A percentile compares a stretch with the other conserved stretches of the same genome.
These are phyloP conservation scores for Ceratothoa steindachneri DNA, from an alignment of 2,888 invertebrate genomes.

Conservation along the genomic window DNA sequence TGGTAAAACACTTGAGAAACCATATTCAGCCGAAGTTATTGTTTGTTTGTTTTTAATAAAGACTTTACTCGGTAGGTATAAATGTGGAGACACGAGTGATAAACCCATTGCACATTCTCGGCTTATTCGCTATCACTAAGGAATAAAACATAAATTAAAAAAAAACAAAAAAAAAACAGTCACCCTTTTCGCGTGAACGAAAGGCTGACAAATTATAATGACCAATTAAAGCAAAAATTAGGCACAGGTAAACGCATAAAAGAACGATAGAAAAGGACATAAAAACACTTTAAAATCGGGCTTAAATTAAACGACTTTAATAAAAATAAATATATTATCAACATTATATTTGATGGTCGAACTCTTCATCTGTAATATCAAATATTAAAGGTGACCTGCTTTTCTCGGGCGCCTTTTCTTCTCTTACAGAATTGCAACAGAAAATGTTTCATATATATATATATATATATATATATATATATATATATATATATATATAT, in stretches of 20 bases:
- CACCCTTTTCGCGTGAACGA: too few relatives aligned
- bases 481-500: slow-evolving; percentile 9
- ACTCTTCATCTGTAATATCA: neutral
- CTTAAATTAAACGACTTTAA: neutral
- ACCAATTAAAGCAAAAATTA: neutral
- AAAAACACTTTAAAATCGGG: neutral
- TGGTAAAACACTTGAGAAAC: too few relatives aligned
- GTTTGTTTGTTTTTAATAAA: too few relatives aligned
- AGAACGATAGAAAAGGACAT: neutral
- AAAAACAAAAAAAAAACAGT: too few relatives aligned
- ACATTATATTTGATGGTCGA: neutral
- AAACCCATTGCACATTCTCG: too few relatives aligned
- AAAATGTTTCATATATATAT: neutral
- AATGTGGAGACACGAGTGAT: too few relatives aligned
- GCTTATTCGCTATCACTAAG: too few relatives aligned
- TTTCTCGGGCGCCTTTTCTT: neutral
- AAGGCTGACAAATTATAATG: neutral
- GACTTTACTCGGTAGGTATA: too few relatives aligned
- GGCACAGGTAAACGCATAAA: neutral
- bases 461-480: slow-evolving; percentile 7
- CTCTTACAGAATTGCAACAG: neutral
- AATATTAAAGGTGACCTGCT: slow-evolving; percentile 12
- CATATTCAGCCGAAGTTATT: too few relatives aligned
- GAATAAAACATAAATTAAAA: too few relatives aligned
- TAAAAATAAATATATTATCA: neutral